A percentile compares a stretch with the other conserved stretches of the same genome.
phyloP scores from a whole-genome alignment of 2,797 vertebrate genomes.

The Rhodeus uyekii region DNA sequence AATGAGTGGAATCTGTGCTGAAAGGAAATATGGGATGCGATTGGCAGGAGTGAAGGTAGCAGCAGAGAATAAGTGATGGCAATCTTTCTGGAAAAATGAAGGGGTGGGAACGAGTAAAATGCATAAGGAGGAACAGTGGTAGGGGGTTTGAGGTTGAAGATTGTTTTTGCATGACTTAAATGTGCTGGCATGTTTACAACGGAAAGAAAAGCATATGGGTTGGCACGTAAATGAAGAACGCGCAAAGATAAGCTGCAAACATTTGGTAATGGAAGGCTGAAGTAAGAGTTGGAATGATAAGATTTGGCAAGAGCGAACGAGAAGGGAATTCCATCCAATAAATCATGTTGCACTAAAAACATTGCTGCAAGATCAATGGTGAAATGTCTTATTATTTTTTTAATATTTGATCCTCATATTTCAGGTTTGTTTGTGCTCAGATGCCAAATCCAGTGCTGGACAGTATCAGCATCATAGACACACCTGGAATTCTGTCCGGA shows the following conservation, averaged over 20 bases:
- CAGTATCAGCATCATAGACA: constrained; percentile 84
- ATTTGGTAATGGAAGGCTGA: constrained; percentile 47
- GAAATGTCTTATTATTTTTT: background rate
- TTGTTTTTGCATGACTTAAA: constrained; percentile 44
- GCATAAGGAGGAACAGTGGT: background rate
- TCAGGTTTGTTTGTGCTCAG: constrained; percentile 75
- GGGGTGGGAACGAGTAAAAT: constrained; percentile 18
- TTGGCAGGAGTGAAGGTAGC: constrained; percentile 5
- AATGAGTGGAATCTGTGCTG: constrained; percentile 32
- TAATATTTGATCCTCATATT: background rate
- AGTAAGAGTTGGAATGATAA: constrained; percentile 16
- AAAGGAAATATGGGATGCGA: constrained; percentile 7
- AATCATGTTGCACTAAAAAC: constrained; percentile 7
- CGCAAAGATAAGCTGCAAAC: constrained; percentile 18
- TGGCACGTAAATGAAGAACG: background rate
- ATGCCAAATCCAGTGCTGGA: constrained; percentile 80
- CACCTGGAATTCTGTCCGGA: constrained; percentile 74
- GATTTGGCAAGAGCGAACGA: constrained; percentile 30
- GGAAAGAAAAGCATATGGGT: constrained; percentile 8
- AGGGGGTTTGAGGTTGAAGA: background rate
- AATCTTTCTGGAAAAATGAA: constrained; percentile 27
- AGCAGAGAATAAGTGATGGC: constrained; percentile 14
- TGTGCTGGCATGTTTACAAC: constrained; percentile 18
- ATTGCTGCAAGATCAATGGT: background rate
- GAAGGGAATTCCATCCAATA: constrained; percentile 35